Conservation (phyloP, 2,888 invertebrate species). For the Meiosimyza decipiens region DNA sequence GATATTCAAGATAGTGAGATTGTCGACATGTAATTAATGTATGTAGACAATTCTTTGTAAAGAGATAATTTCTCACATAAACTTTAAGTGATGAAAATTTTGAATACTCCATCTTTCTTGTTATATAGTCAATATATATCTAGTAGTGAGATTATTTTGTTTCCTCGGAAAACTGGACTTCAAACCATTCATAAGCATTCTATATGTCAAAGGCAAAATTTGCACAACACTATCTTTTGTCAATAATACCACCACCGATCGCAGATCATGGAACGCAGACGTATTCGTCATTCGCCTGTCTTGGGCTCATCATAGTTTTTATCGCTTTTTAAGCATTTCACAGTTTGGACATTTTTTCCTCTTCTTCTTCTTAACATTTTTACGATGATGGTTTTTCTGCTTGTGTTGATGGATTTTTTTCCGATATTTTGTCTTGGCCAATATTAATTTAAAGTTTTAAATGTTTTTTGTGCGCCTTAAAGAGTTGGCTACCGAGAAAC, state of each 20-base stretch:
- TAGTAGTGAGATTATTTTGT: too few relatives aligned
- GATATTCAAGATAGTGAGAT: background rate
- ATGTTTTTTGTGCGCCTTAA: conserved; percentile 42
- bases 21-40: background rate
- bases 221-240: conserved; percentile 13
- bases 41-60: background rate
- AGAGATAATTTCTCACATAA: too few relatives aligned
- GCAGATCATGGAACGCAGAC: conserved; percentile 45
- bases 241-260: conserved; percentile 5
- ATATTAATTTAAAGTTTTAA: conserved; percentile 61
- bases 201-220: background rate
- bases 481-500: conserved; percentile 7
- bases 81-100: too few relatives aligned
- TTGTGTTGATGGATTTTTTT: conserved; percentile 43
- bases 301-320: conserved; percentile 51
- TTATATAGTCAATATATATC: too few relatives aligned
- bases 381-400: background rate
- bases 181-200: background rate
- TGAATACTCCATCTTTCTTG: too few relatives aligned
- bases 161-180: too few relatives aligned
- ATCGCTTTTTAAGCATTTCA: conserved; percentile 43
- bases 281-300: conserved; percentile 64
- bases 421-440: conserved; percentile 42
- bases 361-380: conserved; percentile 6
- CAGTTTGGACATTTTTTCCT: conserved; percentile 45